phyloP scores from a whole-genome alignment of 1,140 invertebrate genomes.

The Cataglyphis hispanica region DNA sequence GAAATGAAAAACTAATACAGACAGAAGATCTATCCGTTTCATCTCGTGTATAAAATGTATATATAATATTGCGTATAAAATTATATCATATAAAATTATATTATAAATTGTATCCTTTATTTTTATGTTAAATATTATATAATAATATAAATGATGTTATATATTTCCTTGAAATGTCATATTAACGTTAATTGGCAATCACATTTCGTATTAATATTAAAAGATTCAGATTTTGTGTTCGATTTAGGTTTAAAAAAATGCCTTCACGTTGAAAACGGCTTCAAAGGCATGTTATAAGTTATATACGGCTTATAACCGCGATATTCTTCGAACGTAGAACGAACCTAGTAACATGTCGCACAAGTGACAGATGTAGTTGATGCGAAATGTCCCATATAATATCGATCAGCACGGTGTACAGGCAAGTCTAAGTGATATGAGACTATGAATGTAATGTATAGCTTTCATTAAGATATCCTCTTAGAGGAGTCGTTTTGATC shows the following conservation, averaged over 20 bases:
- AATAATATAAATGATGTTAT: not conserved
- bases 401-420: conserved; percentile 68
- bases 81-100: no score
- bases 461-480: conserved; percentile 68
- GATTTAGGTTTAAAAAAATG: not conserved
- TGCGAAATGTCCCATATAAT: conserved; percentile 76
- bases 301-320: conserved; percentile 10
- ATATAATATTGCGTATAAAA: no score
- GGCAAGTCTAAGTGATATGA: conserved; percentile 63
- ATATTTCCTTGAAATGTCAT: not conserved
- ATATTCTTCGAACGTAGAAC: conserved; percentile 58
- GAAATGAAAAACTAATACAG: no score
- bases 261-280: conserved; percentile 20
- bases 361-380: conserved; percentile 74
- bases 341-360: conserved; percentile 59
- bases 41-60: no score
- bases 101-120: no score
- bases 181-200: not conserved
- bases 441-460: conserved; percentile 66
- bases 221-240: not conserved
- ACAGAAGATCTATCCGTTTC: no score
- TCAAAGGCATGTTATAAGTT: conserved; percentile 27
- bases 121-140: no score
- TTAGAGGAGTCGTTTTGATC: conserved; percentile 34
- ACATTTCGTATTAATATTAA: not conserved